Base-by-base conservation (phyloP, 2,113 vertebrate species). In the Gobio gobio region DNA sequence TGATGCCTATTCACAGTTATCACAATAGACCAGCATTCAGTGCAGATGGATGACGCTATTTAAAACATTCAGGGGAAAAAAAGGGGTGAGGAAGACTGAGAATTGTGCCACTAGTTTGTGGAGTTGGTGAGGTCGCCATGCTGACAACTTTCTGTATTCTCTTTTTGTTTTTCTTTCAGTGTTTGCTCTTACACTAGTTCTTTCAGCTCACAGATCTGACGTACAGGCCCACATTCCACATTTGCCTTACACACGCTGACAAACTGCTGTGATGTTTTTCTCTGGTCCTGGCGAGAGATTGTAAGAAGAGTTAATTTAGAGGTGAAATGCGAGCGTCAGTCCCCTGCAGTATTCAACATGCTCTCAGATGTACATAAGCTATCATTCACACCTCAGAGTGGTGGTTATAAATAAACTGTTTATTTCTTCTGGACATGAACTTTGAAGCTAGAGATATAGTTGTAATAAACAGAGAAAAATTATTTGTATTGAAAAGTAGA, bases 11-110 rank as follows among this genome's bases (percentile, higher is more conserved):
- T 94, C 93, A 94, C 51, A 20, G 85, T 64, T 4, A 59, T 78
- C 89, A 94, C 93, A 94, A 94, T 93, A 89, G 92, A 66, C 86
- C 83, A 86, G 88, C 87, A 82, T 86, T 89, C 81, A 87, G 90
- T 89, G 89, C 90, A 91, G 91, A 92, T 87, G 89, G 86, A 82
- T 90, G 83, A 85, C 89, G 89, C 92, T 91, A 92, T 94, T 94
- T 93, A 93, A 82, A 82, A 92, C 90, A 84, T 85, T 77, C 83
- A 86, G 86, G 90, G 26, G 13, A 7, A 70, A 76, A 70, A 76
- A 73, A 51, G 81, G 77, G 56, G 88, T 1, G 85, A 88, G 87
- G 92, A 92, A 92, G 89, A 88, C 78, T 78, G 88, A 87, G 90
- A 90, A 93, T 91, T 88, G 87, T 89, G 83, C 90, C 86, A 84